phyloP scores from a whole-genome alignment of 2,888 invertebrate genomes.

The Hydrotaea diabolus region DNA sequence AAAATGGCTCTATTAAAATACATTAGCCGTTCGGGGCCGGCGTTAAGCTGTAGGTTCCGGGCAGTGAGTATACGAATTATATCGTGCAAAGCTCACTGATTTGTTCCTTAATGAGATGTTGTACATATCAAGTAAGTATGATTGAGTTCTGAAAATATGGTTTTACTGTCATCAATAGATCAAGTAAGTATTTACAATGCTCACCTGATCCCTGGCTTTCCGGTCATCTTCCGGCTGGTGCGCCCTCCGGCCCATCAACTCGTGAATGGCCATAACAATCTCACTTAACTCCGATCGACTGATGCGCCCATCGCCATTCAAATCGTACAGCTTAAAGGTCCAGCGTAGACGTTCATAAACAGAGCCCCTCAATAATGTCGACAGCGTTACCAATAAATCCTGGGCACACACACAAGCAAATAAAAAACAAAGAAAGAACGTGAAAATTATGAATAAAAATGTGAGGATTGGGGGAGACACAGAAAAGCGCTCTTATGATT shows the following conservation, averaged over 20 bases:
- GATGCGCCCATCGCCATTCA: constrained; percentile 97
- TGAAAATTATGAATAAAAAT: neutral
- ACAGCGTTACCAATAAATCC: constrained; percentile 96
- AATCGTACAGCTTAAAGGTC: constrained; percentile 98
- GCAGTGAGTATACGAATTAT: no score
- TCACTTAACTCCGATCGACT: constrained; percentile 94
- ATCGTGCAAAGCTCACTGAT: no score
- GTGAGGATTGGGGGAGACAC: neutral
- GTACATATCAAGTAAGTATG: no score
- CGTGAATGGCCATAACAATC: constrained; percentile 94
- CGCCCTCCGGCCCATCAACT: constrained; percentile 90
- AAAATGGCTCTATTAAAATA: no score
- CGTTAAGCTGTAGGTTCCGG: no score
- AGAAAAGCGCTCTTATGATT: constrained; percentile 29
- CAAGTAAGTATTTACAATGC: no score
- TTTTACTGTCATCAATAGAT: no score
- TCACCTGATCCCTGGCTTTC: constrained; percentile 90
- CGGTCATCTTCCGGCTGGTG: constrained; percentile 91
- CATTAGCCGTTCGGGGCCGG: no score
- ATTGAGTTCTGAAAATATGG: no score
- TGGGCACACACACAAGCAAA: constrained; percentile 78
- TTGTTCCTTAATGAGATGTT: no score
- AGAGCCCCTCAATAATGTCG: constrained; percentile 94
- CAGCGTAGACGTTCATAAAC: constrained; percentile 96
- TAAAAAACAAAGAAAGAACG: neutral